Conservation (phyloP, 2,888 invertebrate species). For the Aricia artaxerxes region DNA sequence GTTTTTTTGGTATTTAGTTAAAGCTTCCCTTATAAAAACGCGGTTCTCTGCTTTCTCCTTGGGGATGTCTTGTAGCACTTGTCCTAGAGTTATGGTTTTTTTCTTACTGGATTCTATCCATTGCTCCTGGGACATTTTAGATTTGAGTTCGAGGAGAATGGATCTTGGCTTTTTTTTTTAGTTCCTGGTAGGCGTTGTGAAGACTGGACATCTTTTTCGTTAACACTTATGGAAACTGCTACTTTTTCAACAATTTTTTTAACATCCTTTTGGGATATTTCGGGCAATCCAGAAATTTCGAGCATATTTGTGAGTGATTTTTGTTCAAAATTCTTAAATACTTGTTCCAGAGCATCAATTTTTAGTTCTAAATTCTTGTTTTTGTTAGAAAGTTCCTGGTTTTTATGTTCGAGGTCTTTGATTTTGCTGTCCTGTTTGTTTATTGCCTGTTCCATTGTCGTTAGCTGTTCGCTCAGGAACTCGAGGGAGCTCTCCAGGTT, state of each 20-base stretch:
- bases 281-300: not conserved
- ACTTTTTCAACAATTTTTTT: not conserved
- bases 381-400: conserved; percentile 33
- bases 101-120: not conserved
- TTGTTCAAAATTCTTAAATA: conserved; percentile 36
- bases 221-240: not conserved
- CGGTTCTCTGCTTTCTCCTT: too few relatives aligned
- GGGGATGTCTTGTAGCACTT: not conserved
- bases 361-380: conserved; percentile 35
- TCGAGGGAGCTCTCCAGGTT: conserved; percentile 27
- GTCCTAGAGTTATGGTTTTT: not conserved
- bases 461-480: conserved; percentile 27
- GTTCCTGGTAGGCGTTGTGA: not conserved
- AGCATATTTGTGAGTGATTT: conserved; percentile 12
- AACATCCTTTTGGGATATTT: not conserved
- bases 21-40: too few relatives aligned
- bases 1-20: too few relatives aligned
- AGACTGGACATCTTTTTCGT: not conserved
- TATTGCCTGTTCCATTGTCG: conserved; percentile 29
- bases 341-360: conserved; percentile 36
- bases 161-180: not conserved
- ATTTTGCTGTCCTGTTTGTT: conserved; percentile 34
- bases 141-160: not conserved
- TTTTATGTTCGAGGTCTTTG: conserved; percentile 36
- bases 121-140: not conserved